These are phyloP conservation scores for Geophilus truncorum DNA, from an alignment of 2,888 invertebrate species.

Conservation along the genomic window DNA sequence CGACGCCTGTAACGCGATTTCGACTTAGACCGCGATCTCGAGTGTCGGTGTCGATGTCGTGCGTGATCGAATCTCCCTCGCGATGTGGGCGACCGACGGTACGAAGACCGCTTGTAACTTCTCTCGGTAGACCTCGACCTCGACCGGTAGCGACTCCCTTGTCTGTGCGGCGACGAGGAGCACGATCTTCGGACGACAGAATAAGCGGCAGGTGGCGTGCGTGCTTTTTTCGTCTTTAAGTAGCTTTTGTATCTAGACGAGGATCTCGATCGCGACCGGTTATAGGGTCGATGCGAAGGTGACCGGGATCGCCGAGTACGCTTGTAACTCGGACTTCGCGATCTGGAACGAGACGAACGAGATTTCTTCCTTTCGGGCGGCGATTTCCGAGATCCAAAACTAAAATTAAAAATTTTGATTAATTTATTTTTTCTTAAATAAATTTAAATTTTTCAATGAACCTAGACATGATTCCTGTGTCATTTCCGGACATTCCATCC, in stretches of 20 bases:
- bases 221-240: neutral
- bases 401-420: neutral
- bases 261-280: slow-evolving; percentile 25
- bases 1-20: neutral
- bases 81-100: neutral
- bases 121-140: neutral
- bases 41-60: neutral
- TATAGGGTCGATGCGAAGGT: neutral
- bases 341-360: neutral
- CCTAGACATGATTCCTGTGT: neutral
- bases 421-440: too few relatives aligned
- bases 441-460: neutral
- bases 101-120: neutral
- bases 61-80: neutral
- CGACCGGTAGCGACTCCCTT: neutral
- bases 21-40: neutral
- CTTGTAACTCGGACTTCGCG: neutral
- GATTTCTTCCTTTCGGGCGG: neutral
- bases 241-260: neutral
- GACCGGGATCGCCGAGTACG: neutral
- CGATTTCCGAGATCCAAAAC: neutral
- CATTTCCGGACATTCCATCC: neutral
- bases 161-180: neutral
- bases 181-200: slow-evolving; percentile 12
- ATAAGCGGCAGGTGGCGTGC: slow-evolving; percentile 30